Evolutionary conservation across 2,797 vertebrate genomes (phyloP).

Genomic region (Adelosebastes latens): DNA sequence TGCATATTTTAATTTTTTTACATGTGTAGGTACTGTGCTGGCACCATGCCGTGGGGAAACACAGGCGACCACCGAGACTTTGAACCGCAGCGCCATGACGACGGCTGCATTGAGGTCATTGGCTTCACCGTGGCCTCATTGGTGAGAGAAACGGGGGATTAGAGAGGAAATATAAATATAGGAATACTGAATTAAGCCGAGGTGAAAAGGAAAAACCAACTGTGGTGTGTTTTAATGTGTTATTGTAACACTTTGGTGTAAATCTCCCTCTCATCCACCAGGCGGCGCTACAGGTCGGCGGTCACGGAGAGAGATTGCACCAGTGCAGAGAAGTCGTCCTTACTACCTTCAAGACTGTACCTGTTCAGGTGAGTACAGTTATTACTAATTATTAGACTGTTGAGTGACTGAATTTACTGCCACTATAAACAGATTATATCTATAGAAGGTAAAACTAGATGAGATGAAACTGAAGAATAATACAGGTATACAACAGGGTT

Average conservation of each 20-base stretch:
- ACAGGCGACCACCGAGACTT: conserved; percentile 97
- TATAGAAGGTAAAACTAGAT: not conserved
- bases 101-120: conserved; percentile 98
- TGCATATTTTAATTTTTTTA: not conserved
- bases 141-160: conserved; percentile 80
- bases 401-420: not conserved
- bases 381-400: not conserved
- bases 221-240: not conserved
- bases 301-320: conserved; percentile 94
- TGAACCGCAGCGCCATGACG: conserved; percentile 97
- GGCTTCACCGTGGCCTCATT: conserved; percentile 98
- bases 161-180: not conserved
- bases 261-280: conserved; percentile 57
- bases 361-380: conserved; percentile 90
- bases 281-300: conserved; percentile 97
- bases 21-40: conserved; percentile 94
- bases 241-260: not conserved
- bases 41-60: conserved; percentile 99
- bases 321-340: conserved; percentile 96
- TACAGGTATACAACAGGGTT: not conserved
- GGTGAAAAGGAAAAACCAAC: not conserved
- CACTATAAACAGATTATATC: not conserved
- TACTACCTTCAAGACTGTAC: conserved; percentile 95
- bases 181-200: not conserved
- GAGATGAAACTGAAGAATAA: not conserved